Evolutionary conservation across 2,888 invertebrate species (phyloP).

Genomic region (Anaspis maculata): DNA sequence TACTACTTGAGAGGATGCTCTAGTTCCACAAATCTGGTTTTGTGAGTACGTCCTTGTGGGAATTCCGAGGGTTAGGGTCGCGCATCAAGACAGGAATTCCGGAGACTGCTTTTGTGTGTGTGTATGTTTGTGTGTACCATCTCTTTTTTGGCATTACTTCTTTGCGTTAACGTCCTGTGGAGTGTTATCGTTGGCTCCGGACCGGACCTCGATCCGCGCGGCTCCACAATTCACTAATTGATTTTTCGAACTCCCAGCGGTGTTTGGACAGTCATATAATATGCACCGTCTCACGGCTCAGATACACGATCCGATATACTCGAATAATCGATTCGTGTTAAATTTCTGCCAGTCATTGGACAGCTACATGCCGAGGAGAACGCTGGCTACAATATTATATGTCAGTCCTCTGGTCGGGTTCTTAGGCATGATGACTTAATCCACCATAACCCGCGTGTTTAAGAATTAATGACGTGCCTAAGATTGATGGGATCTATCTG

Average conservation of each 20-base stretch:
- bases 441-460: constrained; percentile 21
- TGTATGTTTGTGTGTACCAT: too few relatives aligned
- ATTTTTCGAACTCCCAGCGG: constrained; percentile 31
- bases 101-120: too few relatives aligned
- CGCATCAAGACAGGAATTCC: too few relatives aligned
- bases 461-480: constrained; percentile 25
- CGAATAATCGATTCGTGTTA: constrained; percentile 37
- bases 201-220: constrained; percentile 22
- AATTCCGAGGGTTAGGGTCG: too few relatives aligned
- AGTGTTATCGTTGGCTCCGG: too few relatives aligned
- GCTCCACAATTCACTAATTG: constrained; percentile 35
- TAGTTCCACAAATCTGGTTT: background rate
- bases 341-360: constrained; percentile 35
- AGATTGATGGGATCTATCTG: too few relatives aligned
- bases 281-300: constrained; percentile 33
- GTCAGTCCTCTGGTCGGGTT: constrained; percentile 25
- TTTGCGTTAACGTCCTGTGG: too few relatives aligned
- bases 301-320: constrained; percentile 36
- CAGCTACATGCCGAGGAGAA: constrained; percentile 31
- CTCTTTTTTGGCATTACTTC: too few relatives aligned
- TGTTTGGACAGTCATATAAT: constrained; percentile 37
- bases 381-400: constrained; percentile 29
- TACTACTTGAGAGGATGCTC: constrained; percentile 1
- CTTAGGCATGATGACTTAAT: constrained; percentile 27
- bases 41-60: too few relatives aligned